Evolutionary conservation across 1,140 invertebrate genomes (phyloP).

Genomic region (Drosophila sp.): DNA sequence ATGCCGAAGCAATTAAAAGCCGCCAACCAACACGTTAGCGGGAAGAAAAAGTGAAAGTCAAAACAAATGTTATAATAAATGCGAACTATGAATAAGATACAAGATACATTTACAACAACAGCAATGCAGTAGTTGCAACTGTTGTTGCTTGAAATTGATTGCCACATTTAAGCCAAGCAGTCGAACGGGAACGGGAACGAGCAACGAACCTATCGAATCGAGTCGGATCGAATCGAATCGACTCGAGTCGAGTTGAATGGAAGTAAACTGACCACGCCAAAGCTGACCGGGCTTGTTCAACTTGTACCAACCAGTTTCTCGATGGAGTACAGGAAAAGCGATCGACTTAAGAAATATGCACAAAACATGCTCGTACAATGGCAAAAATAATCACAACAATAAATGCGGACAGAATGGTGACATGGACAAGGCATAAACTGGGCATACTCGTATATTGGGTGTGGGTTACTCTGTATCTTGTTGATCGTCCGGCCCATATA

Average conservation of each 20-base stretch:
- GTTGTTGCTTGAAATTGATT: conserved; percentile 66
- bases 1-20: conserved; percentile 54
- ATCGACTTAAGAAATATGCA: conserved; percentile 59
- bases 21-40: conserved; percentile 24
- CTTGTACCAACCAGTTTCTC: conserved; percentile 61
- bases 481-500: conserved; percentile 10
- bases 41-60: conserved; percentile 72
- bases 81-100: conserved; percentile 55
- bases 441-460: conserved; percentile 8
- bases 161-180: conserved; percentile 68
- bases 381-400: conserved; percentile 45
- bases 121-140: conserved; percentile 41
- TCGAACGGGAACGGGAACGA: conserved; percentile 74
- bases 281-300: conserved; percentile 15
- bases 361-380: conserved; percentile 37
- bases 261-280: conserved; percentile 48
- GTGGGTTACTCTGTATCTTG: conserved; percentile 27
- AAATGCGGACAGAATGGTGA: conserved; percentile 47
- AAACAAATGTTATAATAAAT: conserved; percentile 64
- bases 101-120: conserved; percentile 17
- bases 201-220: conserved; percentile 42
- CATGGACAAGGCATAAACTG: conserved; percentile 13
- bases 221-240: conserved; percentile 5
- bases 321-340: conserved; percentile 58
- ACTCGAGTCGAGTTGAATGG: conserved; percentile 1